A percentile compares a stretch with the other conserved stretches of the same genome.
Conservation (phyloP, 1,140 invertebrate species). For the Paralvinella palmiformis region DNA sequence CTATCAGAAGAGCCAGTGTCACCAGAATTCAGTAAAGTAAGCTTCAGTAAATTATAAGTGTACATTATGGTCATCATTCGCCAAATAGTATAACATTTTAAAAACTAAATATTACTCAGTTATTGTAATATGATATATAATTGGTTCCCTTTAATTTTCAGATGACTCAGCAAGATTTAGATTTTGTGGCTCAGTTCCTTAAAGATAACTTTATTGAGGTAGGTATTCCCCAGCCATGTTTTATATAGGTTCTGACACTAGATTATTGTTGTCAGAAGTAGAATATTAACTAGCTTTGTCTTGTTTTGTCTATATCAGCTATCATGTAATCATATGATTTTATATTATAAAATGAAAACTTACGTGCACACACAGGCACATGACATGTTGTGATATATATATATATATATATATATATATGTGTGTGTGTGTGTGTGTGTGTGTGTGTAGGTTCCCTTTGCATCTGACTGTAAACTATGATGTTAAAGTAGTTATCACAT, state of each 20-base stretch:
- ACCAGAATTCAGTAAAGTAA: slow-evolving; percentile 69
- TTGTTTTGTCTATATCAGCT: too few relatives aligned
- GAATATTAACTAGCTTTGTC: too few relatives aligned
- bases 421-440: too few relatives aligned
- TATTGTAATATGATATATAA: background rate
- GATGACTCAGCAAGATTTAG: slow-evolving; percentile 76
- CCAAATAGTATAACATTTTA: background rate
- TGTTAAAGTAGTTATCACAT: too few relatives aligned
- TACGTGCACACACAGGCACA: too few relatives aligned
- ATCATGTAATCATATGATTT: too few relatives aligned
- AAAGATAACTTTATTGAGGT: slow-evolving; percentile 66
- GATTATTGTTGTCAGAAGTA: slow-evolving; percentile 18
- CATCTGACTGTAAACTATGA: too few relatives aligned
- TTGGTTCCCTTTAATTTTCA: slow-evolving; percentile 13
- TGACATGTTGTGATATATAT: too few relatives aligned
- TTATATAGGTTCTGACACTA: background rate
- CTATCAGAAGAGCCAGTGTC: slow-evolving; percentile 77
- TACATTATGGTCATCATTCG: background rate
- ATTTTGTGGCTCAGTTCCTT: slow-evolving; percentile 83
- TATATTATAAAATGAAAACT: too few relatives aligned
- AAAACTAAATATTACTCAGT: background rate
- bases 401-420: too few relatives aligned
- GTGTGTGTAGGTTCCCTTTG: too few relatives aligned
- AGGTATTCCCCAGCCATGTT: slow-evolving; percentile 34
- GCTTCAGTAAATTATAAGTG: too few relatives aligned